Percentiles rank a stretch among this genome's conserved stretches.
These are phyloP conservation scores for Kryptolebias ocellatus DNA, from an alignment of 2,797 vertebrate genomes.

Conservation along the genomic window DNA sequence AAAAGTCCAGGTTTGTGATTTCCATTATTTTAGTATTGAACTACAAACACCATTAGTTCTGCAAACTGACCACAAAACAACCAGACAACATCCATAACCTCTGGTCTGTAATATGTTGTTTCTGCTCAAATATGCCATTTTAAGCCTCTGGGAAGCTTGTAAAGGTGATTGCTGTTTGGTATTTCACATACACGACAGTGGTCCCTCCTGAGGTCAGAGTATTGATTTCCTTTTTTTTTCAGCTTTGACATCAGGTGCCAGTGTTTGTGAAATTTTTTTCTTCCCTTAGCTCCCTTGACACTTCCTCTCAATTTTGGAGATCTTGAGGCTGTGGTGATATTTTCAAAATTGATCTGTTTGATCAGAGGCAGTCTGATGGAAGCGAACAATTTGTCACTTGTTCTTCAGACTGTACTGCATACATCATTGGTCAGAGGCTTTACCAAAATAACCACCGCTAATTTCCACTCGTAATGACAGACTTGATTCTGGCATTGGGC, in stretches of 20 bases:
- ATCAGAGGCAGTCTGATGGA: conserved; percentile 66
- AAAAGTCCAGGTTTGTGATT: conserved; percentile 42
- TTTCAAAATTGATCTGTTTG: conserved; percentile 75
- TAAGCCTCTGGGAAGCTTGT: conserved; percentile 55
- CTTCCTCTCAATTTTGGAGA: conserved; percentile 65
- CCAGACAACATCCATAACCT: conserved; percentile 59
- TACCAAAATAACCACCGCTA: conserved; percentile 59
- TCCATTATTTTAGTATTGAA: conserved; percentile 60
- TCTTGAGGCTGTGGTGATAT: conserved; percentile 59
- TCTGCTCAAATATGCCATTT: conserved; percentile 65
- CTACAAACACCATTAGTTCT: conserved; percentile 70
- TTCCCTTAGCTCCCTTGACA: conserved; percentile 65
- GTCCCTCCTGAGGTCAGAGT: conserved; percentile 62
- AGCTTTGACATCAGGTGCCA: conserved; percentile 53
- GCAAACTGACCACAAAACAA: conserved; percentile 68
- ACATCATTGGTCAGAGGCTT: conserved; percentile 49
- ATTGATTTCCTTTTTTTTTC: conserved; percentile 61
- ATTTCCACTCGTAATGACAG: conserved; percentile 61
- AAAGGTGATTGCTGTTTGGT: conserved; percentile 75
- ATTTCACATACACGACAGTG: conserved; percentile 67
- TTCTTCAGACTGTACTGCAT: conserved; percentile 9
- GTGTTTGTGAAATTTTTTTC: conserved; percentile 64
- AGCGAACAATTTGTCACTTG: conserved; percentile 60
- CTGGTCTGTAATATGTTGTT: conserved; percentile 56
- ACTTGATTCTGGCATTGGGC: conserved; percentile 26